A percentile compares a stretch with the other conserved stretches of the same genome.
Evolutionary conservation across 2,888 invertebrate species (phyloP).

Genomic region (Bombylius major): DNA sequence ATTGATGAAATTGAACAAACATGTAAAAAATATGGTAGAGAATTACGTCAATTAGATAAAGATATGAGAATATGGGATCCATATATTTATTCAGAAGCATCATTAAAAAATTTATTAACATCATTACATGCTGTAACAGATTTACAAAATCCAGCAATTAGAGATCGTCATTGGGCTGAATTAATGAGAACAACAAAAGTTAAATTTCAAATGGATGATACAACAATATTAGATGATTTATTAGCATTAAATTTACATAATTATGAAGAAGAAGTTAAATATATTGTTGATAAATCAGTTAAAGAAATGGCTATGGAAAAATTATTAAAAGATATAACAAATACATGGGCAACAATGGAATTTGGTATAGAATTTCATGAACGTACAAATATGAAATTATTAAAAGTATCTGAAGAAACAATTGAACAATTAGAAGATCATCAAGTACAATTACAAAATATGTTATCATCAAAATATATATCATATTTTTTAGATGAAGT

Average conservation of each 20-base stretch:
- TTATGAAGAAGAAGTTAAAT: constrained; percentile 89
- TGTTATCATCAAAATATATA: constrained; percentile 88
- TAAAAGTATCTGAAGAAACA: constrained; percentile 74
- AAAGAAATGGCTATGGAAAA: constrained; percentile 98
- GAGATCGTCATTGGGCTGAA: constrained; percentile 88
- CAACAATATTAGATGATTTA: constrained; percentile 78
- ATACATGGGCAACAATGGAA: constrained; percentile 70
- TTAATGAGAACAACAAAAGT: constrained; percentile 87
- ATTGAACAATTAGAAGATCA: constrained; percentile 91
- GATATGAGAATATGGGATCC: constrained; percentile 69
- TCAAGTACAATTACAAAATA: constrained; percentile 86
- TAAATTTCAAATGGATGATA: constrained; percentile 28
- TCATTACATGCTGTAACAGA: constrained; percentile 86
- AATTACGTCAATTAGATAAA: constrained; percentile 66
- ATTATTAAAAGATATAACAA: constrained; percentile 69
- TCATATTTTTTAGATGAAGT: constrained; percentile 76
- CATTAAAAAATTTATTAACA: constrained; percentile 84
- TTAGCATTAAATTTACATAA: constrained; percentile 79
- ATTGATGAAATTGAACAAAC: constrained; percentile 91
- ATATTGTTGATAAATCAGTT: constrained; percentile 89
- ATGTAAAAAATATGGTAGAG: constrained; percentile 83
- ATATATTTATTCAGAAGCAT: constrained; percentile 63
- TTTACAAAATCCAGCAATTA: constrained; percentile 86
- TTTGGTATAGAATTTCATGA: constrained; percentile 69
- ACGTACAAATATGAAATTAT: constrained; percentile 62